phyloP scores from a whole-genome alignment of 1,140 invertebrate species.

The Brachionus manjavacas region DNA sequence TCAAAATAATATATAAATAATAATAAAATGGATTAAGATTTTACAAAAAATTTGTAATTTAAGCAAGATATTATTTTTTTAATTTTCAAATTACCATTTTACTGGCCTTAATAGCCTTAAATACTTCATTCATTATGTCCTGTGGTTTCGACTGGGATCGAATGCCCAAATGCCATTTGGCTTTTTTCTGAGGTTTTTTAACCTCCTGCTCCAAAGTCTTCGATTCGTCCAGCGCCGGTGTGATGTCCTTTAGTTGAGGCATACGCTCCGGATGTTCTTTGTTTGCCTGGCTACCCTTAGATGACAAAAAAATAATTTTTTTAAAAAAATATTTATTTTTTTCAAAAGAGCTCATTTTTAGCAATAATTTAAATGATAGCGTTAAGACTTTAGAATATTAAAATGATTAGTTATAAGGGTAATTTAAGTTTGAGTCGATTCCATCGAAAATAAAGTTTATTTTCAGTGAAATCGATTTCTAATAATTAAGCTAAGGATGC shows the following conservation, averaged over 20 bases:
- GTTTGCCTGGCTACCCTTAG: not conserved
- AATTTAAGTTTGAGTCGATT: not conserved
- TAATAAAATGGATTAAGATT: no score
- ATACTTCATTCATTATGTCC: slow-evolving; percentile 99
- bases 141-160: slow-evolving; percentile 95
- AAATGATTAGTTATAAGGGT: not conserved
- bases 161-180: slow-evolving; percentile 97
- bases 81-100: slow-evolving; percentile 69
- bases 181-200: slow-evolving; percentile 65
- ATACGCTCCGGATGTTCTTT: slow-evolving; percentile 41
- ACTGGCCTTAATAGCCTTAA: slow-evolving; percentile 93
- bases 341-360: not conserved
- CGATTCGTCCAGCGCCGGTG: not conserved
- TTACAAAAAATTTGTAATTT: no score
- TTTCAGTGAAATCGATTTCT: not conserved
- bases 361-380: not conserved
- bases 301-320: not conserved
- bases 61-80: no score
- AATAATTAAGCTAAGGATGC: not conserved
- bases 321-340: not conserved
- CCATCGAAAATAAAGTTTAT: not conserved
- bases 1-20: no score
- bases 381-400: not conserved
- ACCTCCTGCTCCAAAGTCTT: not conserved
- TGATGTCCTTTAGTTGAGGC: slow-evolving; percentile 27